Evolutionary conservation across 2,888 invertebrate species (phyloP), one percentile per base, ranked within the genome.

Genomic region (Dioctria rufipes): DNA sequence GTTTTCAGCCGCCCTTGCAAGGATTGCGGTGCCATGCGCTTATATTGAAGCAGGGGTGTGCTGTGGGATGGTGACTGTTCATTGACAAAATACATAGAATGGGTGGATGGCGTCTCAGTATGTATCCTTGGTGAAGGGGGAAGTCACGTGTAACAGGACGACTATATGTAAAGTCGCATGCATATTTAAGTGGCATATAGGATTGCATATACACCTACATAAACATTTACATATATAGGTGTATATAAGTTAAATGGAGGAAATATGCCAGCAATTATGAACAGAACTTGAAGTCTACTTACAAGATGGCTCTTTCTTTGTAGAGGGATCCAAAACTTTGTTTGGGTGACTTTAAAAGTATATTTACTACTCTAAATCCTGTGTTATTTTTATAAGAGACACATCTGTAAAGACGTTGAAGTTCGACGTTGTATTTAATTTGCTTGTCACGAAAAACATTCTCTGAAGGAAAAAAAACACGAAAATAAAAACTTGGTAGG

Each of bases 381-480:
- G 46, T 46, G 8, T 2, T 46, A 25, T 46, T 8, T 46, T 46
- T 6, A 46, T 5, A 46, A 46, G 8, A 46, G 8, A 46, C 2
- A 46, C 46, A 46, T 8, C 46, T 46, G 46, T 2, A 46, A 46
- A 46, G 46, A 46, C 46, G 46, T 25, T 25, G 25, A 25, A 25
- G 25, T 25, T 25, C 46, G 46, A 46, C 5, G 46, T 5, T 46
- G 46, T 6, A 46, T 78, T 78, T 61, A 49, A 49, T 63, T 63
- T 73, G 43, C 78, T 49, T n/a, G 63, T 63, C 63, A 78, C 78
- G 78, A 78, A 65, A 78, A 63, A 11, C 63, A 63, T 51, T 63
- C 46, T 49, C 49, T 37, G 51, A 37, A 46, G n/a, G 25, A 25
- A 25, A 2, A 25, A 25, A 25, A 25, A 25, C 25, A 25, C 25